phyloP scores from a whole-genome alignment of 2,797 vertebrate genomes.

The Morelia viridis region DNA sequence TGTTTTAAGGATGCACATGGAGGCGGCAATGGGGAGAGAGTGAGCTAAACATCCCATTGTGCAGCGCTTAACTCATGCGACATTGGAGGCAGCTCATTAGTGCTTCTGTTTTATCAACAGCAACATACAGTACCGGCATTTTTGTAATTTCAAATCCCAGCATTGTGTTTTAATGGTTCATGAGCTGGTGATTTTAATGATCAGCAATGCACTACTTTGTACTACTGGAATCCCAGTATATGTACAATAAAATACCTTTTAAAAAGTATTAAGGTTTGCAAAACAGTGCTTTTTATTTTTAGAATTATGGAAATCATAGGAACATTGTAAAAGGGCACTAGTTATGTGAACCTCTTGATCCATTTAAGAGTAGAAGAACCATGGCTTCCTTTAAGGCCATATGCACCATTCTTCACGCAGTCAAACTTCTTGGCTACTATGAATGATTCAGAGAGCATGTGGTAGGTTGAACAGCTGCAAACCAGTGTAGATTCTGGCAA shows the following conservation, averaged over 20 bases:
- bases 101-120: neutral
- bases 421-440: neutral
- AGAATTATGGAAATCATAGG: neutral
- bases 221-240: neutral
- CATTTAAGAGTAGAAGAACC: neutral
- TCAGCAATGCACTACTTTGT: neutral
- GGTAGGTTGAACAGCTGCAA: neutral
- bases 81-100: neutral
- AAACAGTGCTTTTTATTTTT: neutral
- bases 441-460: neutral
- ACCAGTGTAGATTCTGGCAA: neutral
- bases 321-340: neutral
- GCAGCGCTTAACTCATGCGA: neutral
- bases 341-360: neutral
- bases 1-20: neutral
- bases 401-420: neutral
- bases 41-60: neutral
- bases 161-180: neutral
- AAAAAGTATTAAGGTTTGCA: neutral
- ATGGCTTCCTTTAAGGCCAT: neutral
- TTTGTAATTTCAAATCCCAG: neutral
- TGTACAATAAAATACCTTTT: neutral
- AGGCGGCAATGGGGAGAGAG: neutral
- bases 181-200: neutral
- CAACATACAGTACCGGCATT: neutral